Conservation (phyloP, 2,888 invertebrate genomes). For the Apamea epomidion region DNA sequence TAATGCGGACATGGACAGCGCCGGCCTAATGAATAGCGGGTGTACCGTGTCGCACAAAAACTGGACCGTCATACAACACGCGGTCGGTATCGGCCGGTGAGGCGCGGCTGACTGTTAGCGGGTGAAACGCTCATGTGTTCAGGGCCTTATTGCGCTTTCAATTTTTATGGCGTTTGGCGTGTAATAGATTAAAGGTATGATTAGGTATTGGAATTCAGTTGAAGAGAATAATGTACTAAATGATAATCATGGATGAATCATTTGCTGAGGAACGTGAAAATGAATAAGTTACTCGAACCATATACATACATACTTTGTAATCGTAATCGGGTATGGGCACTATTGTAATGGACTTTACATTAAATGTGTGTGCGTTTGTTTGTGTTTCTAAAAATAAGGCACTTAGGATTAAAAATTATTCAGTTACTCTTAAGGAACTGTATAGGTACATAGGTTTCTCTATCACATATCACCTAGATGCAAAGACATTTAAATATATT, state of each 20-base stretch:
- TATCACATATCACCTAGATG: background rate
- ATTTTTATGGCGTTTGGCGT: constrained; percentile 19
- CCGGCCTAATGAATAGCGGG: constrained; percentile 86
- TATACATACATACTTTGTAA: background rate
- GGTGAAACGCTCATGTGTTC: constrained; percentile 5
- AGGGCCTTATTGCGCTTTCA: background rate
- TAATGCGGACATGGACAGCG: constrained; percentile 85
- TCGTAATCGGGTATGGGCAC: background rate
- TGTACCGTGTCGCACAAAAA: constrained; percentile 86
- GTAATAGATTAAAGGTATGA: constrained; percentile 4
- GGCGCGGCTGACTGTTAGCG: constrained; percentile 58
- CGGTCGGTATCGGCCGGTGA: constrained; percentile 68
- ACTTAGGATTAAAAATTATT: background rate
- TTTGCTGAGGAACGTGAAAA: background rate
- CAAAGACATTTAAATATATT: background rate
- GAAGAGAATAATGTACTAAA: background rate
- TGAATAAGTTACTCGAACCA: background rate
- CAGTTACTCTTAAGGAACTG: background rate
- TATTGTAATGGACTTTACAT: background rate
- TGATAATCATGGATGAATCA: background rate
- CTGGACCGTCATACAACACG: constrained; percentile 83
- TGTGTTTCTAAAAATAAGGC: background rate
- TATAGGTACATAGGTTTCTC: background rate
- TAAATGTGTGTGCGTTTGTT: background rate
- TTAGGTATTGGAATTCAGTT: constrained; percentile 15